A percentile compares a stretch with the other conserved stretches of the same genome.
phyloP scores from a whole-genome alignment of 2,888 invertebrate species.

The Nasonovia ribisnigri region DNA sequence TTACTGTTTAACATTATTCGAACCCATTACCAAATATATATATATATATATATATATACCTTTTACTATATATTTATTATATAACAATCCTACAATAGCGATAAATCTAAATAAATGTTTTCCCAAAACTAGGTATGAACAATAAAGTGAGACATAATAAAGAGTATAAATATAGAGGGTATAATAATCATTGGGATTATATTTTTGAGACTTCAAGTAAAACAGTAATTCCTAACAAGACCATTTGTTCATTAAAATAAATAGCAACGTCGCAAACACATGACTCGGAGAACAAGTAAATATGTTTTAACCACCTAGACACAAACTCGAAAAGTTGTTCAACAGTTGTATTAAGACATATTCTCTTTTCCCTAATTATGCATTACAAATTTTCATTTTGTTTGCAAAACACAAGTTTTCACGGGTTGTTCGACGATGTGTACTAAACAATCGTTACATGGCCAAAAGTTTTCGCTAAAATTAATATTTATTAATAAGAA shows the following conservation, averaged over 20 bases:
- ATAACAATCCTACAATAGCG: neutral
- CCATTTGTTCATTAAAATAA: neutral
- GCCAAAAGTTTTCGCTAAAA: conserved; percentile 51
- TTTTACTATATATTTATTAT: neutral
- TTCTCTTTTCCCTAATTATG: conserved; percentile 50
- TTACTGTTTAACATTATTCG: neutral
- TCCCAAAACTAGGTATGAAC: neutral
- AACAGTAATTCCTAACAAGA: neutral
- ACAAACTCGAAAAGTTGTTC: conserved; percentile 55
- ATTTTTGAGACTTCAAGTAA: conserved; percentile 1
- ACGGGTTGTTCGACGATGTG: conserved; percentile 17
- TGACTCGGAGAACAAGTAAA: conserved; percentile 33
- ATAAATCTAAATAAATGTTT: neutral
- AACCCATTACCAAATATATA: neutral
- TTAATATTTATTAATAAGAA: conserved; percentile 58
- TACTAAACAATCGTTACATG: conserved; percentile 58
- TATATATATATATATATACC: neutral
- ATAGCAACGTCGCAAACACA: conserved; percentile 35
- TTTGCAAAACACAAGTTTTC: conserved; percentile 49
- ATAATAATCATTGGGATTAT: neutral
- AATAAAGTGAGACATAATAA: neutral
- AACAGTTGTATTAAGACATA: conserved; percentile 57
- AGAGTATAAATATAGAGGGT: neutral
- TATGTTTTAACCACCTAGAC: conserved; percentile 48
- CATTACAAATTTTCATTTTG: conserved; percentile 46